phyloP scores from a whole-genome alignment of 1,140 invertebrate genomes.

The Chlorops oryzae region DNA sequence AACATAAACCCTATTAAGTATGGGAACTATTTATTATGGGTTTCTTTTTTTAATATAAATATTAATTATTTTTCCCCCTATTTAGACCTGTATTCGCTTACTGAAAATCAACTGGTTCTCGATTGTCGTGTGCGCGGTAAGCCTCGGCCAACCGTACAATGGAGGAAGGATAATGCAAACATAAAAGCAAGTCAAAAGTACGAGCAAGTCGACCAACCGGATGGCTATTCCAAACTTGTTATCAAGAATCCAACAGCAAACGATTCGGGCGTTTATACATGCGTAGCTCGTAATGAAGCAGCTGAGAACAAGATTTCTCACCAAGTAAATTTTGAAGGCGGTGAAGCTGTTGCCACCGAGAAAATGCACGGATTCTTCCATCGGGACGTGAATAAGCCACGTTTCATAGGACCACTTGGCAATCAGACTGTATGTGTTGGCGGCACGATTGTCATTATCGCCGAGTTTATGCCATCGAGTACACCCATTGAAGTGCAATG shows the following conservation, averaged over 20 bases:
- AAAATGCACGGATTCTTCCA: constrained; percentile 46
- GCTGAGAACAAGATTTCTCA: constrained; percentile 68
- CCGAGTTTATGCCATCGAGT: constrained; percentile 64
- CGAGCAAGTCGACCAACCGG: constrained; percentile 58
- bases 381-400: constrained; percentile 56
- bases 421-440: constrained; percentile 69
- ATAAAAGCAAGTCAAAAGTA: constrained; percentile 55
- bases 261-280: constrained; percentile 70
- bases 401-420: constrained; percentile 61
- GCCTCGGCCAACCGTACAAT: constrained; percentile 64
- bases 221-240: constrained; percentile 65
- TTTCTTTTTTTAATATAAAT: not conserved
- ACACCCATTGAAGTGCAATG: constrained; percentile 63
- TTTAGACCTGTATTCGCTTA: constrained; percentile 64
- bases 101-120: constrained; percentile 66
- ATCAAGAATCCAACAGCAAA: constrained; percentile 57
- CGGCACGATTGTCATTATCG: constrained; percentile 72
- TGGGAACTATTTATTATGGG: too few relatives aligned
- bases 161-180: constrained; percentile 64
- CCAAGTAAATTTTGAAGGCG: constrained; percentile 62
- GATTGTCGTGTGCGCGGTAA: constrained; percentile 70
- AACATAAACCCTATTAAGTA: too few relatives aligned
- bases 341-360: constrained; percentile 34
- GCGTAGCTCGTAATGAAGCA: constrained; percentile 64
- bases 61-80: constrained; percentile 2